Evolutionary conservation across 2,888 invertebrate species (phyloP).

Genomic region (Neoaliturus tenellus): DNA sequence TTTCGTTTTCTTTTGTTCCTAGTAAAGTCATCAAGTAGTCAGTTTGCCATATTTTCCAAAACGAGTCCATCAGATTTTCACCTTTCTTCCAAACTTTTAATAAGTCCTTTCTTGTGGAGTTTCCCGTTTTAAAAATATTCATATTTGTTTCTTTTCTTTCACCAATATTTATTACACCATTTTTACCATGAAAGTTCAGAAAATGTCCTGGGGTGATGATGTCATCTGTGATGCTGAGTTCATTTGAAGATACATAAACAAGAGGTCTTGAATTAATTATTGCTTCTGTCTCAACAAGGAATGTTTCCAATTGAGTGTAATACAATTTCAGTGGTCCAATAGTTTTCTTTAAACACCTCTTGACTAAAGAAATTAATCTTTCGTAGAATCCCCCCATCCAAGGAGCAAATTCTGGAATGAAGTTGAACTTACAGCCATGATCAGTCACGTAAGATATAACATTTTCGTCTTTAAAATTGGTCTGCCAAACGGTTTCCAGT

Average conservation of each 20-base stretch:
- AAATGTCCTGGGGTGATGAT: no score
- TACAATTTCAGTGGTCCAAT: neutral
- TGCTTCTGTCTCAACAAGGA: neutral
- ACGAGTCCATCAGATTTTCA: no score
- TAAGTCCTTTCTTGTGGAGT: no score
- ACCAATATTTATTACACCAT: neutral
- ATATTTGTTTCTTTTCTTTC: no score
- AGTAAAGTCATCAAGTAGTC: no score
- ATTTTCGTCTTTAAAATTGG: neutral
- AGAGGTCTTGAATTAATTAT: neutral
- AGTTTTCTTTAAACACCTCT: conserved; percentile 29
- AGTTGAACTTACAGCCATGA: neutral
- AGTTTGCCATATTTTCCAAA: no score
- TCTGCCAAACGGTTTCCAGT: neutral
- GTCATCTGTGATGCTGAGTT: neutral
- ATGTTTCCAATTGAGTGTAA: neutral
- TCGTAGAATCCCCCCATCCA: conserved; percentile 56
- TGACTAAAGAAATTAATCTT: conserved; percentile 43
- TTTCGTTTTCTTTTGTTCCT: no score
- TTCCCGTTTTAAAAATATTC: no score
- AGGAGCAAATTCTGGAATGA: conserved; percentile 51
- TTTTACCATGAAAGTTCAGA: conserved; percentile 2
- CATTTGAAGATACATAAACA: neutral
- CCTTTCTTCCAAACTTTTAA: no score
- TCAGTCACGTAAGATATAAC: neutral